Conservation (phyloP, 2,113 vertebrate species). For the Lepus europaeus region DNA sequence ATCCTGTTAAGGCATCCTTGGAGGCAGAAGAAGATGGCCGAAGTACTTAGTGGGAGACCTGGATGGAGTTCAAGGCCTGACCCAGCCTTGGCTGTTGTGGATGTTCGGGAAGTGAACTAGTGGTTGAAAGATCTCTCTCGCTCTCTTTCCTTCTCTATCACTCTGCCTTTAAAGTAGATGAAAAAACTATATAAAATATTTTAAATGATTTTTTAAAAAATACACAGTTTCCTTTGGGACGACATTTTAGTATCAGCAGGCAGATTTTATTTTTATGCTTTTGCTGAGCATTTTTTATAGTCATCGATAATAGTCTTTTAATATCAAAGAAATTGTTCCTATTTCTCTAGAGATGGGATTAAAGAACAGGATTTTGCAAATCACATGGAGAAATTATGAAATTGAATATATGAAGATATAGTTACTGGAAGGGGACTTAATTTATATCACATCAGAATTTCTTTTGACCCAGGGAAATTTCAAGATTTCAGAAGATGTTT, state of each 20-base stretch:
- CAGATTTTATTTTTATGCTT: conserved; percentile 51
- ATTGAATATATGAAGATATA: not conserved
- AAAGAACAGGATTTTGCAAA: not conserved
- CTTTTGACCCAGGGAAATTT: not conserved
- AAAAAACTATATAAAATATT: no score
- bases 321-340: not conserved
- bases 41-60: no score
- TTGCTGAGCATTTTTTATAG: conserved; percentile 57
- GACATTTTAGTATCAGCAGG: not conserved
- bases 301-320: conserved; percentile 44
- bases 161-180: no score
- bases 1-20: no score
- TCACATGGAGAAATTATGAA: not conserved
- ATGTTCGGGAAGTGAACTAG: no score
- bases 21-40: no score
- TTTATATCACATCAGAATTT: not conserved
- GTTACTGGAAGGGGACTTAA: not conserved
- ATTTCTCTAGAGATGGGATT: not conserved
- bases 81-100: no score
- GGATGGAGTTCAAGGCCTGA: no score
- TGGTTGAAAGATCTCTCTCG: no score
- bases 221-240: not conserved
- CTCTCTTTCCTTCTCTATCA: no score
- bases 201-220: not conserved
- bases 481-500: not conserved